Base-by-base conservation (phyloP, 2,113 vertebrate genomes). In the Sorex araneus region DNA sequence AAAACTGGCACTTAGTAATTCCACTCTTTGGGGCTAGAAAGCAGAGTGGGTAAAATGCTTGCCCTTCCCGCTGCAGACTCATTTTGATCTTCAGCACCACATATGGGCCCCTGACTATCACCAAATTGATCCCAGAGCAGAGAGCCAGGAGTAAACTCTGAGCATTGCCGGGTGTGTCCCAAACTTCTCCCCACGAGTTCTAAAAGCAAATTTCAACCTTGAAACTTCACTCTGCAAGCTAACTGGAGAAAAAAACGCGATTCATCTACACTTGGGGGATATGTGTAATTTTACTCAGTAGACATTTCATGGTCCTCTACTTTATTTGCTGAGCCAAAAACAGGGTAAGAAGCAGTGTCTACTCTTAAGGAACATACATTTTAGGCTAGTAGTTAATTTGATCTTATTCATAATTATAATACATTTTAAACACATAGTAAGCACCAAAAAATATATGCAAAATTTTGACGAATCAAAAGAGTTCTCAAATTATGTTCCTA, bases 391-490 rank as follows among this genome's bases (percentile, higher is more conserved):
- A 45, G 74, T 11, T 84, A 64, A 36, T 15, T 84, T 54, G 8
- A 30, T 34, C 66, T 80, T 10, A 86, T 64, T 82, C 36, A 90
- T 21, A 77, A 40, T 82, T 70, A 74, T 80, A 57, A 92, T 43
- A 71, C 30, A 50, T 66, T 79, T 45, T 84, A 85, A 88, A 75
- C 43, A 60, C 0, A 0, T 36, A 54, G 30, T 25, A 86, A 64
- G 9, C 64, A 21, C 21, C 6, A 81, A 67, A n/a, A 60, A 13
- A 27, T 47, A 4, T 66, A 57, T 84, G 27, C 63, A 67, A 78
- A 36, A 86, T 77, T n/a, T 89, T 70, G 21, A 69, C 66, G 54
- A 78, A 19, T 82, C 30, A 70, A 19, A 8, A 16, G 60, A 54
- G 12, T 54, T 73, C 16, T 82, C 30, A 36, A 73, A 45, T 36